Evolutionary conservation across 1,140 invertebrate genomes (phyloP), one percentile per base, ranked within the genome.

Genomic region (Drosophila parvula): DNA sequence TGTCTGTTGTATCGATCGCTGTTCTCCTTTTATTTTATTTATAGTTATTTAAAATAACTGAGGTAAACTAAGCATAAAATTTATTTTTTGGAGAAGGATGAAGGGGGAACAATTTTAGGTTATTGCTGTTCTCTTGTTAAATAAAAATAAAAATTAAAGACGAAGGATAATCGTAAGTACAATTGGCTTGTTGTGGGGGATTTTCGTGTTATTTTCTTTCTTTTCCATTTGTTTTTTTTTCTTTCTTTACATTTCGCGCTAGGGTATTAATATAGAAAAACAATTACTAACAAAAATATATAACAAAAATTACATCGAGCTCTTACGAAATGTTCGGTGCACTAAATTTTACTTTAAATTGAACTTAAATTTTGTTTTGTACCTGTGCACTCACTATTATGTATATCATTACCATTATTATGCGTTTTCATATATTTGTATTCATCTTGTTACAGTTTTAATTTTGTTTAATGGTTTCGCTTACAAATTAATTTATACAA

Each of bases 251-350:
- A 64, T 82, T 82, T 88, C 81, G 62, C 79, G 71, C 83, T 86
- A 86, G 79, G 88, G 79, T 79, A 86, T 86, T 86, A 86, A 86
- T 88, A 86, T 88, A 86, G 79, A 86, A 86, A 71, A 86, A 86
- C 83, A 86, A 86, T 78, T 86, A 82, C 83, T 86, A 86, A 86
- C 83, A 86, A 86, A 86, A 86, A 86, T 88, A 88, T 86, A 88
- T 86, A 86, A 86, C 83, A 86, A 88, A 86, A 86, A 86, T 86
- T 73, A 83, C 81, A 83, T 81, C 68, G 79, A 73, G 47, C 62
- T 55, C 51, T 70, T 78, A 71, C 53, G 27, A 71, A 71, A 71
- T 70, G 65, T 58, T 71, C 53, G 43, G 68, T 71, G 68, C 68
- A 71, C 67, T 74, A 68, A 56, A 43, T 50, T 74, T 65, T 57